Percentiles rank a stretch among this genome's conserved stretches.
These are phyloP conservation scores for Cynocephalus volans DNA, from an alignment of 2,113 vertebrate genomes.

Conservation along the genomic window DNA sequence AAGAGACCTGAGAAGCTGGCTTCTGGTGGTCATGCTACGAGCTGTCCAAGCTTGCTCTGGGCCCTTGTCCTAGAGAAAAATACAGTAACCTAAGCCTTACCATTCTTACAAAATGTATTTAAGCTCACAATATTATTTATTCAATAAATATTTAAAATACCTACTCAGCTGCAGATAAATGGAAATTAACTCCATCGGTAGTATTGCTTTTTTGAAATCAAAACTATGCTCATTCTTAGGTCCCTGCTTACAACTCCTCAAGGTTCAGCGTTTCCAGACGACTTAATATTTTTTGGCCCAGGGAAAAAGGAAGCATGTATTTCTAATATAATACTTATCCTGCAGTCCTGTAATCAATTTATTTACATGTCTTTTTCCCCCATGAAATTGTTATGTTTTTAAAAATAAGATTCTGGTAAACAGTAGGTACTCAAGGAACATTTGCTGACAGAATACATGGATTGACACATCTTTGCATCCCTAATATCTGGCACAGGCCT, in stretches of 20 bases:
- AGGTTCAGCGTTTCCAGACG: neutral
- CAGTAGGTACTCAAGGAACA: constrained; percentile 24
- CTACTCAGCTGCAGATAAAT: neutral
- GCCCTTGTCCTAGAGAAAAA: neutral
- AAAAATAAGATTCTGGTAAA: constrained; percentile 1
- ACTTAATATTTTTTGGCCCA: neutral
- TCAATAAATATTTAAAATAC: neutral
- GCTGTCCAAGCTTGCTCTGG: neutral
- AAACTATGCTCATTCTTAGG: neutral
- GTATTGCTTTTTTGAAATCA: neutral
- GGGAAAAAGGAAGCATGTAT: neutral
- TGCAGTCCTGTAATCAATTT: neutral
- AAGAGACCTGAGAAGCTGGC: neutral
- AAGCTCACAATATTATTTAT: neutral
- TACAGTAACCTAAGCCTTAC: neutral
- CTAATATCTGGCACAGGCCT: neutral
- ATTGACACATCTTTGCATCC: neutral
- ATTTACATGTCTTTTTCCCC: neutral
- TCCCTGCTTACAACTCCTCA: neutral
- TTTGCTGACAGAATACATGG: neutral
- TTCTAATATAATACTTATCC: constrained; percentile 3
- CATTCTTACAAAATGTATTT: neutral
- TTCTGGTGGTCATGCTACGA: neutral
- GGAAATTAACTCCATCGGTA: neutral
- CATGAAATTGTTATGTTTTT: neutral